phyloP scores from a whole-genome alignment of 2,113 vertebrate genomes.

The Dermatemys mawii region DNA sequence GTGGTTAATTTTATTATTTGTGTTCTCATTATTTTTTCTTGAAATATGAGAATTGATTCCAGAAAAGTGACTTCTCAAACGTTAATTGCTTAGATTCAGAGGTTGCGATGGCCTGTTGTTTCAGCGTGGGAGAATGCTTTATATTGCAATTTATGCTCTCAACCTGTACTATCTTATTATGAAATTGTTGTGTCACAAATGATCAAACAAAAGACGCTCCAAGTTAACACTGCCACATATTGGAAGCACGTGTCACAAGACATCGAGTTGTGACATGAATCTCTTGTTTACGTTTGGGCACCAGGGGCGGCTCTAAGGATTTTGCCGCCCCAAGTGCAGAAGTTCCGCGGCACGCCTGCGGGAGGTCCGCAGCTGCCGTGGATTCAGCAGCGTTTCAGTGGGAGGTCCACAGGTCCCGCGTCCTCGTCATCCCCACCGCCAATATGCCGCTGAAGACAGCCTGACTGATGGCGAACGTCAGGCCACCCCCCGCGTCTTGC shows the following conservation, averaged over 20 bases:
- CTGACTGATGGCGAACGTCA: no score
- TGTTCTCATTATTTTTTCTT: not conserved
- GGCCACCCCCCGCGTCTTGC: no score
- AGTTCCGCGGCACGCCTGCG: no score
- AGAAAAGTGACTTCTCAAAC: not conserved
- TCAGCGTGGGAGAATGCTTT: not conserved
- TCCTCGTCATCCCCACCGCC: no score
- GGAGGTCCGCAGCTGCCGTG: no score
- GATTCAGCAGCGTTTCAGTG: no score
- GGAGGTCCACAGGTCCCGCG: no score
- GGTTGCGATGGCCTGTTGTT: not conserved
- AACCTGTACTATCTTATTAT: not conserved
- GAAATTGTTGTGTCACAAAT: not conserved
- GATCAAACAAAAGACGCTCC: not conserved
- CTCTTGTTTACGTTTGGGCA: not conserved
- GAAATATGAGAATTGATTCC: not conserved
- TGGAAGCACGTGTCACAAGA: not conserved
- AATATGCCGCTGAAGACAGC: no score
- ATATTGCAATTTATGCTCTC: not conserved
- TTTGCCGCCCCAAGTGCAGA: no score
- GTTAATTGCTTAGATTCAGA: accelerated
- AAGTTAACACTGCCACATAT: not conserved
- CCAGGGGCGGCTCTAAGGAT: no score
- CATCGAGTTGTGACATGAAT: not conserved
- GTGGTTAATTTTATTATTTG: conserved; percentile 32